Base-by-base conservation (phyloP, 2,888 invertebrate species). In the Volucella zonaria region DNA sequence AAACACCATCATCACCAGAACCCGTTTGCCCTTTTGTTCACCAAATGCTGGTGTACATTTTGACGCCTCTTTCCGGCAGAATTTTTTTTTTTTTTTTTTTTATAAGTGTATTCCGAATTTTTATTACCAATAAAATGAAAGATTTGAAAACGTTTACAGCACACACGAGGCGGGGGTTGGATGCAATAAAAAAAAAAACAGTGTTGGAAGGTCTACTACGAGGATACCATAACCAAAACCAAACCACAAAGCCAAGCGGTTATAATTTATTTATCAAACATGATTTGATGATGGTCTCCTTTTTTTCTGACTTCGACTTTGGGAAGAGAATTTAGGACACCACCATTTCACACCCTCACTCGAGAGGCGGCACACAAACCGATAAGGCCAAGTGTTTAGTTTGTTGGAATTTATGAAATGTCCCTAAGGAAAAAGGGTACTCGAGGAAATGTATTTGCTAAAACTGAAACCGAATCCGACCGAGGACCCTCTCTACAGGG, bases 91-190 rank as follows among this genome's bases (percentile, higher is more conserved):
- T 0, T 31, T 0, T 31, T 31, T 6, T 31, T 43, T 74, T 54
- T 62, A 42, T 43, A 62, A 52, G 81, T 58, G 51, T 81, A 51
- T 76, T 76, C 59, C 49, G 61, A 31, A 31, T 15, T 74, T 78
- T 64, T 64, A 74, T 74, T 74, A 74, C 15, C 73, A 68, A 82
- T 82, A 82, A 82, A 82, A 74, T 68, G 11, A 31, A 62, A 56
- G 47, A 82, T 67, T 77, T 54, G 42, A 54, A 40, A 51, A 67
- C 58, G 14, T 56, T 77, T 76, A 70, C 71, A 76, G 45, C 49
- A 47, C 73, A 77, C 61, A 70, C 58, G 70, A 18, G 74, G 47
- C 43, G 15, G 67, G 8, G 11, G 52, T 10, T 0, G 66, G 38
- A 3, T 58, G 45, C 47, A 51, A 75, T 76, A 76, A 81, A 76